A percentile compares a stretch with the other conserved stretches of the same genome.
These are phyloP conservation scores for Cynaeus angustus DNA, from an alignment of 2,888 invertebrate species.

Conservation along the genomic window DNA sequence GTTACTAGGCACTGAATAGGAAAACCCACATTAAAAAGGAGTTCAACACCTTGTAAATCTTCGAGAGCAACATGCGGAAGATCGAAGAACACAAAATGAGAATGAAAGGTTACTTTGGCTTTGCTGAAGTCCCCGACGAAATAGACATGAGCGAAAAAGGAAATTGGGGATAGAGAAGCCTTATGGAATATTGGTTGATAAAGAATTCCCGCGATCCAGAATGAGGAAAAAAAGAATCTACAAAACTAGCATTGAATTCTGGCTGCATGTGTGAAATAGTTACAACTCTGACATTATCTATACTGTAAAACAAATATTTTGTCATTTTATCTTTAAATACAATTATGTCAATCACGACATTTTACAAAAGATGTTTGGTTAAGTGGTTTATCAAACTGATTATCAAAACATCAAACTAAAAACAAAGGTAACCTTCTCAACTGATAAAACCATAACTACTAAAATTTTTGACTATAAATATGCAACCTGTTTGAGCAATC, in stretches of 20 bases:
- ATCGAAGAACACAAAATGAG: constrained; percentile 29
- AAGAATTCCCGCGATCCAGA: constrained; percentile 79
- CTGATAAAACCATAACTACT: no score
- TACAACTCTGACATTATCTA: constrained; percentile 84
- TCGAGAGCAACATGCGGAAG: constrained; percentile 22
- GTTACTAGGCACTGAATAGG: neutral
- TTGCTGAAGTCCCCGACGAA: constrained; percentile 37
- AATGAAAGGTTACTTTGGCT: neutral
- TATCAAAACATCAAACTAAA: no score
- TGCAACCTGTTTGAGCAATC: no score
- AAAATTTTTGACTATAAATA: no score
- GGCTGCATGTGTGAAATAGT: constrained; percentile 91
- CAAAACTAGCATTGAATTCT: constrained; percentile 60
- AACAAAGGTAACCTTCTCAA: no score
- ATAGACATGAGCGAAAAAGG: constrained; percentile 57
- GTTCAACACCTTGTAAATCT: constrained; percentile 11
- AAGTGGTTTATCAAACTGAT: no score
- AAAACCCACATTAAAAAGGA: constrained; percentile 15
- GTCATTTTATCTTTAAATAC: neutral
- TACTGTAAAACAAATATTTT: constrained; percentile 87
- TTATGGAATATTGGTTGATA: constrained; percentile 80
- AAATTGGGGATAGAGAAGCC: constrained; percentile 78
- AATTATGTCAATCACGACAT: neutral
- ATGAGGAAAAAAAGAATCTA: constrained; percentile 66
- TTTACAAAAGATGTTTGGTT: no score